Evolutionary conservation across 2,888 invertebrate genomes (phyloP), one percentile per base, ranked within the genome.

Genomic region (Drosophila cracens): DNA sequence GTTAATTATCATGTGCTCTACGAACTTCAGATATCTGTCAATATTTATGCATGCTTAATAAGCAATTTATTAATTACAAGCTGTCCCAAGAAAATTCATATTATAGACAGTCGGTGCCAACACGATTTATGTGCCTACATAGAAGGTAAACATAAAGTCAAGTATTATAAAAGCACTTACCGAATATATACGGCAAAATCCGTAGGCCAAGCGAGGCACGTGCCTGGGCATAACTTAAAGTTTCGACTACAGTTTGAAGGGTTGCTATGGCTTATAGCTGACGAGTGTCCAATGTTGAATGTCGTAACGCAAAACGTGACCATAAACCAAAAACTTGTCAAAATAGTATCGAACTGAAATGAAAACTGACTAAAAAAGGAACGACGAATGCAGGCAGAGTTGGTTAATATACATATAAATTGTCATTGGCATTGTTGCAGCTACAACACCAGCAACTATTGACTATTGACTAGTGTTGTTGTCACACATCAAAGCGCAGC

Each of bases 401-500:
- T 79, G 79, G 63, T 62, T 66, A 82, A 82, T 82, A 74, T 77
- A 69, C 79, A 82, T 82, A 79, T 71, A 81, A 81, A 81, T 78
- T 77, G 77, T 59, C 81, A 68, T 78, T 81, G 74, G 74, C 79
- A 78, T 76, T 84, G 76, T 79, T 86, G 86, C 78, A 74, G 4
- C 56, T 13, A 40, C 27, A 38, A 27, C 38, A 56, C 4, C 38
- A 34, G 33, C 33, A 25, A 21, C 53, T 46, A n/a, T 38, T 36
- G 36, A 56, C 70, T 85, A 87, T 79, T 82, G 87, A 89, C 81
- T 46, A 8, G 16, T 78, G 87, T 75, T 84, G 88, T 89, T 85
- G 84, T 87, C 89, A 85, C 83, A 84, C 88, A 89, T 83, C 89
- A 89, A 78, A 87, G 85, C 81, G 70, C 68, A 60, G 48, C 73